These are phyloP conservation scores for Dendrocincla fuliginosa DNA, from an alignment of 2,797 vertebrate species.

Conservation along the genomic window DNA sequence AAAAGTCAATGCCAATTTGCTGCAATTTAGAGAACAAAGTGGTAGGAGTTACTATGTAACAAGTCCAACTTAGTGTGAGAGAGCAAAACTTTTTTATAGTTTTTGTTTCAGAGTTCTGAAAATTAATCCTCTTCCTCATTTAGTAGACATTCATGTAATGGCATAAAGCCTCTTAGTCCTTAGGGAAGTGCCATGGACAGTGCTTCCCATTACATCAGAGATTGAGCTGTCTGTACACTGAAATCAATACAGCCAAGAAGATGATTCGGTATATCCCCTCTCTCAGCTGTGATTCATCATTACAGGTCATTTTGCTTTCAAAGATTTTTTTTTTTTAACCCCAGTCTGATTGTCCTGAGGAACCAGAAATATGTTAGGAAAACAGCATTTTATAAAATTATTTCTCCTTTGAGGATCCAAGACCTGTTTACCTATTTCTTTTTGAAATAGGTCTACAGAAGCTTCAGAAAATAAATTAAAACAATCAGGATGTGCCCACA, in stretches of 20 bases:
- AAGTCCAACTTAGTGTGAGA: not conserved
- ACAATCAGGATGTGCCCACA: not conserved
- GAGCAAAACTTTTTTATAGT: not conserved
- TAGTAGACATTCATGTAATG: constrained; percentile 13
- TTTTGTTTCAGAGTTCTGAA: constrained; percentile 39
- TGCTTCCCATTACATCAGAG: constrained; percentile 59
- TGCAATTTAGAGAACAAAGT: not conserved
- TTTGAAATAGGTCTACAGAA: not conserved
- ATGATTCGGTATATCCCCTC: constrained; percentile 18
- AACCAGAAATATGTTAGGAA: not conserved
- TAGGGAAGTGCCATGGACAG: constrained; percentile 24
- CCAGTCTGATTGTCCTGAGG: not conserved
- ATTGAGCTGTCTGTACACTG: constrained; percentile 1
- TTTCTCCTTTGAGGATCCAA: not conserved
- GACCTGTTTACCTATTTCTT: not conserved
- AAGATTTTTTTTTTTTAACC: not conserved
- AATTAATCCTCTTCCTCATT: constrained; percentile 42
- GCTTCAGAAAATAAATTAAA: not conserved
- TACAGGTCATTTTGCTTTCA: constrained; percentile 13
- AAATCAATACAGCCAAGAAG: constrained; percentile 33
- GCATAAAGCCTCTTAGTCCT: constrained; percentile 18
- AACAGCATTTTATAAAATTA: not conserved
- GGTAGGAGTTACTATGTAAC: not conserved
- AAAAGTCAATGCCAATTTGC: not conserved
- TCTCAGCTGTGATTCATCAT: constrained; percentile 50